Base-by-base conservation (phyloP, 2,113 vertebrate genomes). In the Tringa solitaria region DNA sequence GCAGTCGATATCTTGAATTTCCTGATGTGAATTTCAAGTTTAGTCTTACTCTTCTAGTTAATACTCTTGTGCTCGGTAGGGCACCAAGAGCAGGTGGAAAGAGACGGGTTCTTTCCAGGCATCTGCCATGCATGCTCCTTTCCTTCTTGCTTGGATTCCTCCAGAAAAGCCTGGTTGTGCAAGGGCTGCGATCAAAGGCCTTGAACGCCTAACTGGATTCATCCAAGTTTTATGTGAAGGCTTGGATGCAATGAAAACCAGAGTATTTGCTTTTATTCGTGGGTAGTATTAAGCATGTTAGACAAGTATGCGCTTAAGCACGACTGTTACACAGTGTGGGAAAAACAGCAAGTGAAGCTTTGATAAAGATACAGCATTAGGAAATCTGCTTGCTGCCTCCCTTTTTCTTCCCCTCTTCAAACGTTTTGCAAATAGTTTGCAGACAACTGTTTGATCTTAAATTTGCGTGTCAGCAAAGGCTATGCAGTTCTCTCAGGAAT, bases 331-430 rank as follows among this genome's bases (percentile, higher is more conserved):
- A 68, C 46, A 72, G 81, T 95, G 92, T 97, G 96, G 95, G 96
- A 97, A 97, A 91, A 91, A 80, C 6, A 2, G 82, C 84, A 54
- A 83, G 80, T 5, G 24, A 76, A 76, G 95, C 96, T 97, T 97
- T 96, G 95, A 96, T 96, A 96, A 95, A 96, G 95, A 74, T 57
- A 56, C 20, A 54, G 75, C 92, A 77, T 96, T 96, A 96, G 87
- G 92, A 97, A 96, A 80, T 86, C 78, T 94, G 57, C 70, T 92
- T 69, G 84, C 86, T 97, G 87, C 87, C 92, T 96, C 85, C 67
- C 89, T 94, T 89, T 96, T 90, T 94, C 84, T 94, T 95, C 50
- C 85, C 87, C 78, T 95, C 96, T 96, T 97, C 96, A 96, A 96
- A 97, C 79, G 67, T 61, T 96, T 96, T 97, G 95, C 95, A 96